phyloP scores from a whole-genome alignment of 2,113 vertebrate genomes.

The Myodes glareolus region DNA sequence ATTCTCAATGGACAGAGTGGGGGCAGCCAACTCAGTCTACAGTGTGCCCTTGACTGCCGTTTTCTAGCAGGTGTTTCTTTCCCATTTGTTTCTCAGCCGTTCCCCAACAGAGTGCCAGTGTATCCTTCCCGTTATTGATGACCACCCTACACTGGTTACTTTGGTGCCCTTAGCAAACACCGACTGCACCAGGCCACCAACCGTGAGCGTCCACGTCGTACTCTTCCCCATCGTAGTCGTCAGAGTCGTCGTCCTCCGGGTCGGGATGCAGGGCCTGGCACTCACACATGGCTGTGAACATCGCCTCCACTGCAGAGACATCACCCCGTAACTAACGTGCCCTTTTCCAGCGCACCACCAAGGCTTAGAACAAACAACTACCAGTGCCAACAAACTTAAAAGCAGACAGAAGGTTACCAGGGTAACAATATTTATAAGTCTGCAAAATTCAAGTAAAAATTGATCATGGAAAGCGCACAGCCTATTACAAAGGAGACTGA shows the following conservation, averaged over 20 bases:
- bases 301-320: slow-evolving; percentile 91
- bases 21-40: not conserved
- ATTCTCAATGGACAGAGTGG: not conserved
- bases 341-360: not conserved
- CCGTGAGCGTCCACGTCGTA: slow-evolving; percentile 96
- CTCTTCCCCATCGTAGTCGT: slow-evolving; percentile 96
- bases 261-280: slow-evolving; percentile 98
- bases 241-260: slow-evolving; percentile 94
- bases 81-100: not conserved
- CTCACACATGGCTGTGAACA: slow-evolving; percentile 98
- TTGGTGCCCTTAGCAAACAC: not conserved
- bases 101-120: not conserved
- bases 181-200: slow-evolving; percentile 80
- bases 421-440: not conserved
- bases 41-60: not conserved
- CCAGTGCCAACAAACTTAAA: slow-evolving; percentile 34
- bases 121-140: slow-evolving; percentile 2
- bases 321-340: not conserved
- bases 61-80: not conserved
- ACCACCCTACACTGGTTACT: not conserved
- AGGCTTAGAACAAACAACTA: slow-evolving; percentile 50
- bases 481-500: not conserved
- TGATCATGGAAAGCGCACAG: not conserved
- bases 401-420: slow-evolving; percentile 7
- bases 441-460: slow-evolving; percentile 24